Percentiles rank a stretch among this genome's conserved stretches.
Evolutionary conservation across 2,797 vertebrate species (phyloP).

Genomic region (Synanceia verrucosa): DNA sequence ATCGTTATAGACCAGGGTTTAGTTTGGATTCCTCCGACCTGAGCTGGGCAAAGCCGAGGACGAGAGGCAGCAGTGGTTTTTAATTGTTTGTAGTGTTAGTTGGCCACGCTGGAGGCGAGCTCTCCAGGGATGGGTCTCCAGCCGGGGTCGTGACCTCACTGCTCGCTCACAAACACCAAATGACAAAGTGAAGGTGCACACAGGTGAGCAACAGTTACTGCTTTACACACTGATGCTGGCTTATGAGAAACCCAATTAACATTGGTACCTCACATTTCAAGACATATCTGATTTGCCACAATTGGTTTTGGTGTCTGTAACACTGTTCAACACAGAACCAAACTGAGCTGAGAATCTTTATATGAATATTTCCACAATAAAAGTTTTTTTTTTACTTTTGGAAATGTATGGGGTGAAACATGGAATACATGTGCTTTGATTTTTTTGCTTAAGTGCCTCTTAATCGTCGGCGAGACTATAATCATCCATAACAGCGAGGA

Average conservation of each 20-base stretch:
- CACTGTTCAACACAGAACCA: background rate
- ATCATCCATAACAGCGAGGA: constrained; percentile 37
- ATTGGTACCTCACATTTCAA: background rate
- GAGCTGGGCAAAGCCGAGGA: constrained; percentile 56
- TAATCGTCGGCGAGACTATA: constrained; percentile 44
- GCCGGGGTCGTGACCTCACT: constrained; percentile 70
- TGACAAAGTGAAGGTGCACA: constrained; percentile 46
- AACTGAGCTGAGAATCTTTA: no score
- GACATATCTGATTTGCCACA: background rate
- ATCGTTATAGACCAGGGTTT: constrained; percentile 69
- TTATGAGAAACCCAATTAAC: constrained; percentile 17
- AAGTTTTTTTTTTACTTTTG: background rate
- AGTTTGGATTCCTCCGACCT: constrained; percentile 60
- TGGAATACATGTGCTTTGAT: constrained; percentile 30
- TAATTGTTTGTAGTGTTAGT: constrained; percentile 81
- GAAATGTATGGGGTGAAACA: background rate
- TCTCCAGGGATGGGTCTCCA: constrained; percentile 67
- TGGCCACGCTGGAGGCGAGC: constrained; percentile 70
- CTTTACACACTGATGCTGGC: constrained; percentile 8
- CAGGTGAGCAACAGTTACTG: constrained; percentile 50
- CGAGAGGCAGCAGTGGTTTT: constrained; percentile 58
- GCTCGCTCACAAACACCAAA: constrained; percentile 63
- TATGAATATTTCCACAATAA: background rate
- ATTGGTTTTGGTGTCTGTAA: background rate
- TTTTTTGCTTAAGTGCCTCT: constrained; percentile 60